Evolutionary conservation across 2,888 invertebrate species (phyloP).

Genomic region (Eulithis testata): DNA sequence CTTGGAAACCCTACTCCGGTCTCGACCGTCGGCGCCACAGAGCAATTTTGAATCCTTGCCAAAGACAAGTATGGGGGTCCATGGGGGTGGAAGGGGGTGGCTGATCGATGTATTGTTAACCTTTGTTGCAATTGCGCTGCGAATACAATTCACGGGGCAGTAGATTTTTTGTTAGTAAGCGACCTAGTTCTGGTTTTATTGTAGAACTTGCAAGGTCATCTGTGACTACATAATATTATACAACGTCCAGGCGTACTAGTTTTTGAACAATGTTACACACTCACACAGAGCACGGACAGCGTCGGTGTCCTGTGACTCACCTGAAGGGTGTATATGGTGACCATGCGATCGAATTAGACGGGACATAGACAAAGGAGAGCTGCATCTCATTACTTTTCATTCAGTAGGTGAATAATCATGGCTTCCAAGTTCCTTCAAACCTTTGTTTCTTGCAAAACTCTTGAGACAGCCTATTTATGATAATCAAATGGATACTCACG

Average conservation of each 20-base stretch:
- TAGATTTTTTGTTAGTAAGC: conserved; percentile 24
- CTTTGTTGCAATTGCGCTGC: conserved; percentile 33
- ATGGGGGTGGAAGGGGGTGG: conserved; percentile 27
- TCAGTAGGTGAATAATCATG: too few relatives aligned
- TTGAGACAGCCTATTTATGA: conserved; percentile 1
- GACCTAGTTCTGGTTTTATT: conserved; percentile 13
- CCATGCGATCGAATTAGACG: conserved; percentile 50
- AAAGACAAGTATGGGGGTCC: conserved; percentile 34
- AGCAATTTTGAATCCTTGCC: conserved; percentile 56
- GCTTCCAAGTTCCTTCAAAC: neutral
- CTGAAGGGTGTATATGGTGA: conserved; percentile 69
- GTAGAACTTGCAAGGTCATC: conserved; percentile 1
- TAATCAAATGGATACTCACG: conserved; percentile 13
- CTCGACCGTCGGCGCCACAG: conserved; percentile 48
- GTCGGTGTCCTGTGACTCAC: conserved; percentile 67
- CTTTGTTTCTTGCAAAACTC: neutral
- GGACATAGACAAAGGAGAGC: conserved; percentile 28
- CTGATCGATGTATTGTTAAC: conserved; percentile 43
- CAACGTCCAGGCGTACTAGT: too few relatives aligned
- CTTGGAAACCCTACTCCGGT: conserved; percentile 11
- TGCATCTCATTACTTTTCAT: too few relatives aligned
- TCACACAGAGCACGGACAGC: conserved; percentile 62
- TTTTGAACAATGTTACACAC: conserved; percentile 27
- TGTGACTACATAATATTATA: too few relatives aligned
- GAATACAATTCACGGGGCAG: conserved; percentile 13